These are phyloP conservation scores for Pandion haliaetus DNA, from an alignment of 2,113 vertebrate genomes.

Conservation along the genomic window DNA sequence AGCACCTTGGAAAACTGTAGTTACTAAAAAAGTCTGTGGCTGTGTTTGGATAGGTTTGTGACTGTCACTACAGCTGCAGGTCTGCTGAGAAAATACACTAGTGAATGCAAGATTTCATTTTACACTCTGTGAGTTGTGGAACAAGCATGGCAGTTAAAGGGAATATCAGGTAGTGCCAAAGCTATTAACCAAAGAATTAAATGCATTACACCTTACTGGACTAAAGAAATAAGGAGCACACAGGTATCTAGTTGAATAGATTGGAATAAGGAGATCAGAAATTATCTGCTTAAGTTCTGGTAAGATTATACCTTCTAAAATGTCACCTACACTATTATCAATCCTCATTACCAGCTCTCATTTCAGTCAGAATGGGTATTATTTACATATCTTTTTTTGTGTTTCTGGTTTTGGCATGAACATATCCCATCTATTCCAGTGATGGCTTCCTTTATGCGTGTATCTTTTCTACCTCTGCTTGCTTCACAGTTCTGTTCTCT, in stretches of 20 bases:
- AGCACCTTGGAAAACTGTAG: background rate
- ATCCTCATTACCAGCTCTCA: background rate
- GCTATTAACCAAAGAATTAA: background rate
- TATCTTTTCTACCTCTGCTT: background rate
- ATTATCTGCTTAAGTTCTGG: background rate
- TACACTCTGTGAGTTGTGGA: background rate
- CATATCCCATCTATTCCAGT: background rate
- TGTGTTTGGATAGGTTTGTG: background rate
- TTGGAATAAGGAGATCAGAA: background rate
- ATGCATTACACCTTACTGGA: background rate
- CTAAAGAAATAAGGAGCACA: background rate
- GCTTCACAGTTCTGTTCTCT: background rate
- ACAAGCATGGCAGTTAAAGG: background rate
- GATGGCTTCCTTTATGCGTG: background rate
- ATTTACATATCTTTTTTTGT: background rate
- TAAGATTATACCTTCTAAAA: background rate
- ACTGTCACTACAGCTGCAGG: background rate
- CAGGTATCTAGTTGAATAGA: background rate
- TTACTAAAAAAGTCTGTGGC: background rate
- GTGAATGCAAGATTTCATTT: background rate
- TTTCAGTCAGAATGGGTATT: background rate
- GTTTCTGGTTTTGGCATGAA: background rate
- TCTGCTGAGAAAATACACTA: background rate
- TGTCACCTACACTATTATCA: background rate
- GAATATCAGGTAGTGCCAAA: background rate